These are phyloP conservation scores for Acanthosepion pharaonis DNA, from an alignment of 2,888 invertebrate species.

Conservation along the genomic window DNA sequence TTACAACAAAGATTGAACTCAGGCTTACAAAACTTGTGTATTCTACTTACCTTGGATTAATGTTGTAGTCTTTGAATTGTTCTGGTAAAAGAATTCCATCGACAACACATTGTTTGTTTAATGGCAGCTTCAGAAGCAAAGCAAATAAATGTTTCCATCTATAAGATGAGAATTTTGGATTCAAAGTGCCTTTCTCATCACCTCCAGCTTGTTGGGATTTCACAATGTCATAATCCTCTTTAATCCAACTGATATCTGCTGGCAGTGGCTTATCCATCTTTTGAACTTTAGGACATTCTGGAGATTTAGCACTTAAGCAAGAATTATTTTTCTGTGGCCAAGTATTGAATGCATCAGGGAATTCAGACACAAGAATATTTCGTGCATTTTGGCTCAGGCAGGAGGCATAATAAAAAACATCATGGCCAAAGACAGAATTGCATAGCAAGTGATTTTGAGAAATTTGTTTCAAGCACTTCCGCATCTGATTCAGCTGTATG, in stretches of 20 bases:
- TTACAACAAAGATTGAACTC: too few species aligned
- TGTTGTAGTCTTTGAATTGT: constrained; percentile 56
- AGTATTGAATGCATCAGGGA: neutral
- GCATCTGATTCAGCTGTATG: constrained; percentile 6
- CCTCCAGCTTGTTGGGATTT: neutral
- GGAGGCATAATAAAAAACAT: constrained; percentile 40
- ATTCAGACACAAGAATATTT: neutral
- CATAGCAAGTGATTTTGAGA: neutral
- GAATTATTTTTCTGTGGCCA: neutral
- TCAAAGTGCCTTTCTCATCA: neutral
- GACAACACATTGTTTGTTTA: constrained; percentile 55
- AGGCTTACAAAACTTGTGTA: too few species aligned
- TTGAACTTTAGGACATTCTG: neutral
- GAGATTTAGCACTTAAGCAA: neutral
- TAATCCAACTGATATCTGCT: neutral
- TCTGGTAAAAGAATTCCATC: constrained; percentile 63
- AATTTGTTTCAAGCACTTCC: neutral
- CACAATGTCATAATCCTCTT: neutral
- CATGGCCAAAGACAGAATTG: constrained; percentile 37
- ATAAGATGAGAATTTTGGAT: neutral
- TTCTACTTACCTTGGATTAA: constrained; percentile 51
- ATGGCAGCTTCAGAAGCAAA: constrained; percentile 58
- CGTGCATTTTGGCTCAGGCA: neutral
- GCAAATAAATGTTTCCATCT: constrained; percentile 61
- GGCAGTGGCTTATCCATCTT: neutral